Conservation (phyloP, 1,140 invertebrate species). For the Pseudomyrmex sp. region DNA sequence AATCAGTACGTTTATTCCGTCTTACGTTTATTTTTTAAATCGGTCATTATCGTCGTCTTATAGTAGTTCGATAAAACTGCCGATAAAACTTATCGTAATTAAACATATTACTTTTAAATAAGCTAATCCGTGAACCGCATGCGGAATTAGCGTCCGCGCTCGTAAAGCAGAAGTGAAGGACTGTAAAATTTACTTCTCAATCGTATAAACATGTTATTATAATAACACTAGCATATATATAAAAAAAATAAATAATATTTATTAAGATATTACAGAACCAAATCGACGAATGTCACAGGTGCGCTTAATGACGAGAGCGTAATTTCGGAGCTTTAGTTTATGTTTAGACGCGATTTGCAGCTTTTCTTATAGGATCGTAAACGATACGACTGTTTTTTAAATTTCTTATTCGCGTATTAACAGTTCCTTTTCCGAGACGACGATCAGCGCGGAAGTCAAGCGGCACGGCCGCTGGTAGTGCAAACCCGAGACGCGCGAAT, state of each 20-base stretch:
- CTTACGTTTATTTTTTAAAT: too few species aligned
- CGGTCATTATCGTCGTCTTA: too few species aligned
- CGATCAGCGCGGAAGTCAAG: conserved; percentile 12
- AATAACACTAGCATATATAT: conserved; percentile 4
- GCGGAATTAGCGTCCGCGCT: conserved; percentile 10
- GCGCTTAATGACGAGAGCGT: conserved; percentile 16
- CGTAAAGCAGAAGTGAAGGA: not conserved
- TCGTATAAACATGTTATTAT: conserved; percentile 17
- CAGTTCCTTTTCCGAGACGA: not conserved
- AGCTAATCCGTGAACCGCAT: not conserved
- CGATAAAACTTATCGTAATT: conserved; percentile 35
- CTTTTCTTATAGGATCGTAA: conserved; percentile 36
- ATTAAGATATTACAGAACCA: conserved; percentile 38
- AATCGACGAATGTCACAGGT: conserved; percentile 42
- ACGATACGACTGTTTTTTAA: not conserved
- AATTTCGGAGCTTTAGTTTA: conserved; percentile 8
- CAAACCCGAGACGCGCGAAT: conserved; percentile 48
- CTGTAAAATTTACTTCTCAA: conserved; percentile 30
- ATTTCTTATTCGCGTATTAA: conserved; percentile 51
- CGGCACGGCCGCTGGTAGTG: not conserved
- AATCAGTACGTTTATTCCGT: not conserved
- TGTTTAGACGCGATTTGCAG: not conserved
- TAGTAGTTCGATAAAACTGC: not conserved
- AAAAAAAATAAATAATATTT: conserved; percentile 11
- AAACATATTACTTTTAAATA: not conserved